Evolutionary conservation across 2,888 invertebrate species (phyloP), one percentile per base, ranked within the genome.

Genomic region (Bombylius major): DNA sequence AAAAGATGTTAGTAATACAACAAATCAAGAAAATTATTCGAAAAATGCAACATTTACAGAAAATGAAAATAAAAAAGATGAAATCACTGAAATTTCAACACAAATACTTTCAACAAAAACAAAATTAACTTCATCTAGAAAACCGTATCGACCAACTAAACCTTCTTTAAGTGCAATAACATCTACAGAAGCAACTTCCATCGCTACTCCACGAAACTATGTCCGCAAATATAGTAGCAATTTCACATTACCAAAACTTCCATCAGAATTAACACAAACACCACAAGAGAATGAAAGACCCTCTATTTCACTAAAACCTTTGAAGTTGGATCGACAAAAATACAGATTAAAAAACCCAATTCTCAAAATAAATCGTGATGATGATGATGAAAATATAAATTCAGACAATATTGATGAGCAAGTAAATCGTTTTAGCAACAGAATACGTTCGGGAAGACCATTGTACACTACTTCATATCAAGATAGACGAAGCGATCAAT

Each of bases 71-170:
- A 23, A 23, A 23, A 23, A 23, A 3, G 23, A 23, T 23, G 23
- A 23, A 23, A 23, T 23, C 23, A 23, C 3, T 23, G 23, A 23
- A 23, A 23, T 23, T 23, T 23, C 23, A n/a, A n/a, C 46, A 34
- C 4, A 46, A 8, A 3, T 46, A 14, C 11, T n/a, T n/a, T 53
- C 59, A 34, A 58, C 59, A 14, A 59, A 61, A 55, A 55, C 55
- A 13, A 58, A 56, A 52, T 54, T 60, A n/a, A 56, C 49, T 55
- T 55, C 51, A 39, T 48, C 52, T 50, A 54, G 60, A 46, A 47
- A 56, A 51, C 58, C 54, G 39, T 59, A 55, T 36, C 62, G 62
- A 65, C 65, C 64, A 64, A 67, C 66, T 61, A 60, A 62, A 61
- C 64, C 62, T 56, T 63, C 62, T 55, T 59, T 61, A n/a, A 50